These are phyloP conservation scores for Zenarchopterus dispar DNA, from an alignment of 2,797 vertebrate genomes.

Conservation along the genomic window DNA sequence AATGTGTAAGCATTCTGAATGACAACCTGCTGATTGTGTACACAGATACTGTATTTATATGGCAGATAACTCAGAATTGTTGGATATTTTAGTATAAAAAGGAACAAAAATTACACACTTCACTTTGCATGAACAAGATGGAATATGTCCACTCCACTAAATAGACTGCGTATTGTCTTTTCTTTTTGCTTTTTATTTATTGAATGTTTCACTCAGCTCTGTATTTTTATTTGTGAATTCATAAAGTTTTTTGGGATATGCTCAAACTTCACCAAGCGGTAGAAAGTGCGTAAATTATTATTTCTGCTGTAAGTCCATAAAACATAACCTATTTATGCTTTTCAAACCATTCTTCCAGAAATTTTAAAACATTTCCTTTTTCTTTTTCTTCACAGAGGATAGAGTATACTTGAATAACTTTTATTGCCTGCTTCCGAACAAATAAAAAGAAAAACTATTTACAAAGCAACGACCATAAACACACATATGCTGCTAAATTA, in stretches of 20 bases:
- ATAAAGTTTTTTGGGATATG: not conserved
- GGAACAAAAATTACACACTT: conserved; percentile 23
- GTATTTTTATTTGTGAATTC: conserved; percentile 32
- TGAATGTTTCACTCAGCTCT: conserved; percentile 46
- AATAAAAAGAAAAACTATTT: too few species aligned
- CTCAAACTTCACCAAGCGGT: conserved; percentile 13
- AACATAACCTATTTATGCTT: not conserved
- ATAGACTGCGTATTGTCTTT: conserved; percentile 47
- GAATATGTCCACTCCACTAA: conserved; percentile 41
- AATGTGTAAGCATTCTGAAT: conserved; percentile 77
- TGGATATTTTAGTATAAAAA: conserved; percentile 40
- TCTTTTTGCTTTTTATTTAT: conserved; percentile 6
- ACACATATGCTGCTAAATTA: conserved; percentile 14
- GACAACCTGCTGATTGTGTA: conserved; percentile 63
- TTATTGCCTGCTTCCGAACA: too few species aligned
- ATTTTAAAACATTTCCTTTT: conserved; percentile 4
- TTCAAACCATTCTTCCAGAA: conserved; percentile 5
- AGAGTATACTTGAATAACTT: conserved; percentile 19
- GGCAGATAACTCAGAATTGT: conserved; percentile 27
- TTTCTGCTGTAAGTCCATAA: too few species aligned
- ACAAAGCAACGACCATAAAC: conserved; percentile 1
- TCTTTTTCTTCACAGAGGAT: conserved; percentile 20
- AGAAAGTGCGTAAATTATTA: not conserved
- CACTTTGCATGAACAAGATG: conserved; percentile 31
- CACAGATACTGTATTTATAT: conserved; percentile 58